Percentiles rank a stretch among this genome's conserved stretches.
Conservation (phyloP, 2,113 vertebrate genomes). For the Lasiurus borealis region DNA sequence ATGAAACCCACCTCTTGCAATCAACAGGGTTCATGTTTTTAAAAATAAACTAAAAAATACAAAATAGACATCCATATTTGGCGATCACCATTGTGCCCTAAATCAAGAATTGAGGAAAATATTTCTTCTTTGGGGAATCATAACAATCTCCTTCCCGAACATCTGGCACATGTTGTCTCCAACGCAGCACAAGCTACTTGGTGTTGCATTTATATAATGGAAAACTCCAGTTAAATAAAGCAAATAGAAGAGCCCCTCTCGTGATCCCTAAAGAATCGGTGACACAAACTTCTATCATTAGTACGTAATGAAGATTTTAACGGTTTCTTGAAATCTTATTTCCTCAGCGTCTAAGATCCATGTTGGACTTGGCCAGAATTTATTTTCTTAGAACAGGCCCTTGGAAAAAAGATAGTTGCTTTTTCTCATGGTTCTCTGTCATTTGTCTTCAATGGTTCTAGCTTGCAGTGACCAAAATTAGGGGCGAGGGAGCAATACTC, state of each 20-base stretch:
- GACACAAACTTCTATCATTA: conserved; percentile 1
- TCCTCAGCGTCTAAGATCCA: not conserved
- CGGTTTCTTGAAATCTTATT: conserved; percentile 37
- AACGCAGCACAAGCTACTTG: not conserved
- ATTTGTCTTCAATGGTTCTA: not conserved
- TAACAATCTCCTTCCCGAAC: conserved; percentile 17
- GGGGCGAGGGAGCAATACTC: not conserved
- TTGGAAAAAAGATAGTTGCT: not conserved
- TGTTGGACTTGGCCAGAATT: not conserved
- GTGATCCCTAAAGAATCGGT: not conserved
- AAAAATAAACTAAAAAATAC: not conserved
- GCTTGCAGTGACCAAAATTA: not conserved
- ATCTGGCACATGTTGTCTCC: not conserved
- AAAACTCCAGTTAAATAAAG: conserved; percentile 22
- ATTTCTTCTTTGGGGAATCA: not conserved
- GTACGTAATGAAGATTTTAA: conserved; percentile 10
- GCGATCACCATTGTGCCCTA: not conserved
- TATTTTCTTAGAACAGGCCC: not conserved
- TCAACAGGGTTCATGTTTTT: not conserved
- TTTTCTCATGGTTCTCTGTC: not conserved
- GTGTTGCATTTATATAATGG: conserved; percentile 27
- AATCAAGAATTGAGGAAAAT: not conserved
- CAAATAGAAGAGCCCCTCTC: not conserved
- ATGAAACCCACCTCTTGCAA: not conserved
- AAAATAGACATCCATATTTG: not conserved